Conservation (phyloP, 2,888 invertebrate species). For the Panzeria rudis region DNA sequence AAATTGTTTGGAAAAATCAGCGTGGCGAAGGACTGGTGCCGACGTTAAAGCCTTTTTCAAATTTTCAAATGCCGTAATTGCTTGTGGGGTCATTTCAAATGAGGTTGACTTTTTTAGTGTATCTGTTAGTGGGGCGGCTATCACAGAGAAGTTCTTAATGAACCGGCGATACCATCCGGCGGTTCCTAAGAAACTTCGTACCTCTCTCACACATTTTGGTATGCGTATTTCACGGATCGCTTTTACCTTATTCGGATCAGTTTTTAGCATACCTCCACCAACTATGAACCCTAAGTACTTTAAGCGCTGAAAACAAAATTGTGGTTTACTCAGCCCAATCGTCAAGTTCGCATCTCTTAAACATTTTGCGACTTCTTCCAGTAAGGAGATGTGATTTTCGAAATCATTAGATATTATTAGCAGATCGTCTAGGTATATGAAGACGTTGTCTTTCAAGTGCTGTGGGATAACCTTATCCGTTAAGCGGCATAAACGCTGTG, state of each 20-base stretch:
- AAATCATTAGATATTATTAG: not conserved
- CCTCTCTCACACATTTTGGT: not conserved
- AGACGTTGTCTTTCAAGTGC: not conserved
- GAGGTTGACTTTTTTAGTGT: not conserved
- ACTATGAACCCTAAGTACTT: too few species aligned
- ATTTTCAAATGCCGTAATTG: too few species aligned
- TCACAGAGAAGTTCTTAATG: not conserved
- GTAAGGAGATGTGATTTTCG: not conserved
- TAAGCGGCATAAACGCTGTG: too few species aligned
- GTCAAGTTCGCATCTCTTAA: not conserved
- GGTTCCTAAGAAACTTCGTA: not conserved
- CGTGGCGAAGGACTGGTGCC: too few species aligned
- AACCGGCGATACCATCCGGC: conserved; percentile 17
- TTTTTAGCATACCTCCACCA: too few species aligned
- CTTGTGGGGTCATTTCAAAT: too few species aligned
- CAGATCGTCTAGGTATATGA: not conserved
- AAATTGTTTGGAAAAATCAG: too few species aligned
- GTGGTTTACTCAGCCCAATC: not conserved
- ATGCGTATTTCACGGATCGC: too few species aligned
- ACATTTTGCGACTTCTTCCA: conserved; percentile 1
- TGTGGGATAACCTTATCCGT: too few species aligned
- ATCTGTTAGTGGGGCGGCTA: not conserved
- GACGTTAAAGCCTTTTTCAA: too few species aligned
- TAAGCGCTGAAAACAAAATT: too few species aligned
- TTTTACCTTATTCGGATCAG: too few species aligned